Conservation (phyloP, 2,888 invertebrate species). For the Drosophila mayaguana region DNA sequence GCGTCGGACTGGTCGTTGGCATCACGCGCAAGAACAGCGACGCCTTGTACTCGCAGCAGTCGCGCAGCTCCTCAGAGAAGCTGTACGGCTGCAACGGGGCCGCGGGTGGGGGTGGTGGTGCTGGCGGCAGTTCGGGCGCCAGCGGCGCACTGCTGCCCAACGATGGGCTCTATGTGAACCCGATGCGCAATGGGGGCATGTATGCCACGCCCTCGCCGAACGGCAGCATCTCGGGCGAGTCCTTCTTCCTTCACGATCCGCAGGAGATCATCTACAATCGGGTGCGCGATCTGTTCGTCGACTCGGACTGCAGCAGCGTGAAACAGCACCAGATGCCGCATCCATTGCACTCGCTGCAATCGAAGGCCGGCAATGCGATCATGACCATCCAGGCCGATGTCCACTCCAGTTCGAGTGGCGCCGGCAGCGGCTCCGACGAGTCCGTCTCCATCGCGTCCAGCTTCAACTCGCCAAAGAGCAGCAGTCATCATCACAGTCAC, state of each 20-base stretch:
- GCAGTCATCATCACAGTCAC: conserved; percentile 71
- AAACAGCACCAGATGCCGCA: conserved; percentile 69
- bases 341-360: conserved; percentile 57
- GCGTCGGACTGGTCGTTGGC: conserved; percentile 42
- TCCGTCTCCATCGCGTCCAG: conserved; percentile 87
- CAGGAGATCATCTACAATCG: conserved; percentile 93
- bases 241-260: conserved; percentile 94
- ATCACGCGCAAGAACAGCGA: conserved; percentile 82
- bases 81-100: conserved; percentile 73
- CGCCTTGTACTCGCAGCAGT: conserved; percentile 80
- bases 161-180: conserved; percentile 94
- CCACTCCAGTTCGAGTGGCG: conserved; percentile 90
- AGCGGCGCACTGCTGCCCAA: conserved; percentile 76
- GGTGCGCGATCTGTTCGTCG: conserved; percentile 91
- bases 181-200: conserved; percentile 88
- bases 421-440: conserved; percentile 88
- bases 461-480: conserved; percentile 82
- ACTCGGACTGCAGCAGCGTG: conserved; percentile 85
- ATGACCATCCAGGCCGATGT: conserved; percentile 93
- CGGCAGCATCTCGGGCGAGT: conserved; percentile 87
- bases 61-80: conserved; percentile 83
- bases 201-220: conserved; percentile 87
- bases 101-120: conserved; percentile 11
- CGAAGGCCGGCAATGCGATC: conserved; percentile 82
- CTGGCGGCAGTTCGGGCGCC: conserved; percentile 13